Evolutionary conservation across 2,113 vertebrate genomes (phyloP).

Genomic region (Sceloporus undulatus): DNA sequence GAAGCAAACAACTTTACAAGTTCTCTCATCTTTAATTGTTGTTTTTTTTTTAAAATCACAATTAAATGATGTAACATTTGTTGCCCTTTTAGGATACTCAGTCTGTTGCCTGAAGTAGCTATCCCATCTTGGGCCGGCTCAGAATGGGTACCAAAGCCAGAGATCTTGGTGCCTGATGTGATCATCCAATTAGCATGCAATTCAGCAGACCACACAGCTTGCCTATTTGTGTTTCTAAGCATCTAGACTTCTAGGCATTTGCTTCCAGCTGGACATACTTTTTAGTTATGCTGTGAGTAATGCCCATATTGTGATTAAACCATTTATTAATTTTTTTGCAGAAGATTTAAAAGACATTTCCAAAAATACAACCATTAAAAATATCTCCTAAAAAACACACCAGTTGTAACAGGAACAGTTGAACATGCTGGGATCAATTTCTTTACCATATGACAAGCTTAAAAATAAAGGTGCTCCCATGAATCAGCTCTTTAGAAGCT

Average conservation of each 20-base stretch:
- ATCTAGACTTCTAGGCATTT: background rate
- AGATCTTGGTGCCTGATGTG: background rate
- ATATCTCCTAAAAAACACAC: slow-evolving; percentile 11
- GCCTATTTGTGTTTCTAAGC: background rate
- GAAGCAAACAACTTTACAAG: no score
- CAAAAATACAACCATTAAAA: slow-evolving; percentile 38
- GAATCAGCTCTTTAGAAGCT: slow-evolving; percentile 16
- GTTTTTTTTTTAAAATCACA: no score
- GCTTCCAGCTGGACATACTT: background rate
- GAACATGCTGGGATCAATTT: slow-evolving; percentile 32
- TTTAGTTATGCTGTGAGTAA: background rate
- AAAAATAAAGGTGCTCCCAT: slow-evolving; percentile 24
- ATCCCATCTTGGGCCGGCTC: no score
- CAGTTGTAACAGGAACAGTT: slow-evolving; percentile 22
- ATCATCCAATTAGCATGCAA: background rate
- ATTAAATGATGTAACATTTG: no score
- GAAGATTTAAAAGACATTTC: slow-evolving; percentile 27
- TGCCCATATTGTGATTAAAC: slow-evolving; percentile 2
- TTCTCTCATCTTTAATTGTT: no score
- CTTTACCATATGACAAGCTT: slow-evolving; percentile 32
- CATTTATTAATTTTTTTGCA: slow-evolving; percentile 22
- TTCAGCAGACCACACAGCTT: background rate
- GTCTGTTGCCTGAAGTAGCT: no score
- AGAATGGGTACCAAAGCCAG: no score
- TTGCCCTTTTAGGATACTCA: no score